A percentile compares a stretch with the other conserved stretches of the same genome.
Evolutionary conservation across 1,140 invertebrate genomes (phyloP).

Genomic region (Drosophila obscura): DNA sequence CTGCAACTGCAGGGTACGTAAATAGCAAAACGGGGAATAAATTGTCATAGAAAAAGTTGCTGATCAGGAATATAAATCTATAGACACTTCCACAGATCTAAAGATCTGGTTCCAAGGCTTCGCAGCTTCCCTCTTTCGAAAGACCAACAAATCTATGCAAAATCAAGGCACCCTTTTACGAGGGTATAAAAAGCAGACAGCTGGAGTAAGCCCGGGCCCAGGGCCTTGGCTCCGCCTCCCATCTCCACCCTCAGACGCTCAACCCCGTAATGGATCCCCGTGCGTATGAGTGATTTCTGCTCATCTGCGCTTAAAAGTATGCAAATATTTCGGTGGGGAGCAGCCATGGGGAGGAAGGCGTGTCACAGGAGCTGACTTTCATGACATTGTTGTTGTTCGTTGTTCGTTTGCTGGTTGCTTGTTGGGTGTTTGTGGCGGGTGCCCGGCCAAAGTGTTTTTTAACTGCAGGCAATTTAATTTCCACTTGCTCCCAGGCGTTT

Average conservation of each 20-base stretch:
- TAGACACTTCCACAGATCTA: too few species aligned
- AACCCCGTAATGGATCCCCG: slow-evolving; percentile 49
- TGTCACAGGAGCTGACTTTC: slow-evolving; percentile 68
- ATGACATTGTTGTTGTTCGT: slow-evolving; percentile 49
- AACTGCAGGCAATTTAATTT: slow-evolving; percentile 83
- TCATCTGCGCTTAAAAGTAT: slow-evolving; percentile 77
- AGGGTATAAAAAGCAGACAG: slow-evolving; percentile 64
- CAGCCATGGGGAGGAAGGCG: slow-evolving; percentile 33
- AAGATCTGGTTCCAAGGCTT: too few species aligned
- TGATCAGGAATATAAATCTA: too few species aligned
- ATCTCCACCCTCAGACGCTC: slow-evolving; percentile 4
- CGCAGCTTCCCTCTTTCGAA: too few species aligned
- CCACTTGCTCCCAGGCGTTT: slow-evolving; percentile 45
- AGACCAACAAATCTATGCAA: slow-evolving; percentile 1
- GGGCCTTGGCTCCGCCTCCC: slow-evolving; percentile 58
- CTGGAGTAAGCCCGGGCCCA: slow-evolving; percentile 46
- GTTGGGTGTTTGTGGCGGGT: slow-evolving; percentile 27
- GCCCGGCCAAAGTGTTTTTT: slow-evolving; percentile 66
- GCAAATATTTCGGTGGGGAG: slow-evolving; percentile 61
- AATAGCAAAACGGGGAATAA: too few species aligned
- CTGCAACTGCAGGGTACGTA: too few species aligned
- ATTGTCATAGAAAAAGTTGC: too few species aligned
- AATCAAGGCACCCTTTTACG: too few species aligned
- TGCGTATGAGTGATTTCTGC: slow-evolving; percentile 80
- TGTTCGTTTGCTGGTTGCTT: slow-evolving; percentile 20